These are phyloP conservation scores for Syrmaticus mikado DNA, from an alignment of 2,113 vertebrate genomes.

Conservation along the genomic window DNA sequence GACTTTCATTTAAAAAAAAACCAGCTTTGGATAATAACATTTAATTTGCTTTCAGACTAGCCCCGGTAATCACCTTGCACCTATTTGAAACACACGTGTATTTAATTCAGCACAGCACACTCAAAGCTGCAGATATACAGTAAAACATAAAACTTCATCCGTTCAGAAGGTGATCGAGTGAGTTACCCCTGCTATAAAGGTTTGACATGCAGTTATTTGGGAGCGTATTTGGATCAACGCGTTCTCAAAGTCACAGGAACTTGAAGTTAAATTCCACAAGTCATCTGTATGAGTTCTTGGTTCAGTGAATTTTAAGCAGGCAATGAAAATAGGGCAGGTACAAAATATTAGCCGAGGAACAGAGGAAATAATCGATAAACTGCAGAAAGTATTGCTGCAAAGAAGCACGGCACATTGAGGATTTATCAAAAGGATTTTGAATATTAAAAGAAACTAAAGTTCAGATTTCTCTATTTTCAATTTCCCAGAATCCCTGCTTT, in stretches of 20 bases:
- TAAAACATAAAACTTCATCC: slow-evolving; percentile 61
- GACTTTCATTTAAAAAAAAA: not conserved
- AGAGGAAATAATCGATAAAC: slow-evolving; percentile 7
- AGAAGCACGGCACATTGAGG: not conserved
- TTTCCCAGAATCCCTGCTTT: not conserved
- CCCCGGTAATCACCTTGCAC: slow-evolving; percentile 34
- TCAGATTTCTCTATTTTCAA: not conserved
- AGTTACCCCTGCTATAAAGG: slow-evolving; percentile 62
- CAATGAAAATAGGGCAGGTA: slow-evolving; percentile 64
- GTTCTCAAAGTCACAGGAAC: slow-evolving; percentile 70
- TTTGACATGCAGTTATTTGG: slow-evolving; percentile 27
- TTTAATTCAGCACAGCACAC: slow-evolving; percentile 53
- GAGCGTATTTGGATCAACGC: slow-evolving; percentile 37
- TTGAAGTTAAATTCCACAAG: not conserved
- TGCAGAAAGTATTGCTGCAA: slow-evolving; percentile 13
- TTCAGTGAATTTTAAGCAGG: slow-evolving; percentile 66
- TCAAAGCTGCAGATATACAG: slow-evolving; percentile 59
- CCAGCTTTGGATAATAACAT: not conserved
- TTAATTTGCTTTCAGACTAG: slow-evolving; percentile 36
- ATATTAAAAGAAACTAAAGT: not conserved
- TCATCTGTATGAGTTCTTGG: slow-evolving; percentile 36
- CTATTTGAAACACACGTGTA: slow-evolving; percentile 26
- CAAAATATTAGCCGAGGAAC: slow-evolving; percentile 35
- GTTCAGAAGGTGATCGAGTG: slow-evolving; percentile 60
- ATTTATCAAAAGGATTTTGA: not conserved